phyloP scores from a whole-genome alignment of 2,888 invertebrate species.

The Myopa tessellatipennis region DNA sequence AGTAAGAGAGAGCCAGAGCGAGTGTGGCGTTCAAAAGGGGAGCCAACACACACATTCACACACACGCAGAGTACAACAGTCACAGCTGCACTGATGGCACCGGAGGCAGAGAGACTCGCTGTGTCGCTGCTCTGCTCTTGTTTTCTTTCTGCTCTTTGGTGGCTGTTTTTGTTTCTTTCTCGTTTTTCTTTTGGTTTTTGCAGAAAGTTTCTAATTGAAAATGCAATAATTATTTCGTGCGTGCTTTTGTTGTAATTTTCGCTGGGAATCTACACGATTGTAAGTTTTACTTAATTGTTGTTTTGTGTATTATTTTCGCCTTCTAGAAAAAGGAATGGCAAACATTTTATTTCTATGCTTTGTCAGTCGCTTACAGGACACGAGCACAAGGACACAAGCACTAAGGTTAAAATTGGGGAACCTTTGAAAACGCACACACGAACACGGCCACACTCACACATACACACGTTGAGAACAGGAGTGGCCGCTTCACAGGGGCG shows the following conservation, averaged over 20 bases:
- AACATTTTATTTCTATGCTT: not conserved
- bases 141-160: not conserved
- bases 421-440: not conserved
- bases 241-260: slow-evolving; percentile 5
- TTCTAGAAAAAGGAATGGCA: not conserved
- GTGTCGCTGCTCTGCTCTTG: not conserved
- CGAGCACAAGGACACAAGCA: slow-evolving; percentile 23
- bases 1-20: not conserved
- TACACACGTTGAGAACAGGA: not conserved
- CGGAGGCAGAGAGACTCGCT: not conserved
- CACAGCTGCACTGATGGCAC: not conserved
- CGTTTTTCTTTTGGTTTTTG: not conserved
- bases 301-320: not conserved
- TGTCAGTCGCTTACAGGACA: slow-evolving; percentile 19
- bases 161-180: not conserved
- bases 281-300: not conserved
- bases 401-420: not conserved
- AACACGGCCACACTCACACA: not conserved
- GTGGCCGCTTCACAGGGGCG: not conserved
- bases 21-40: slow-evolving; percentile 13
- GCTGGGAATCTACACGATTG: no score
- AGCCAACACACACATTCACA: not conserved
- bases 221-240: not conserved
- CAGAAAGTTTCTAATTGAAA: not conserved
- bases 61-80: not conserved